Evolutionary conservation across 2,797 vertebrate species (phyloP), one percentile per base, ranked within the genome.

Genomic region (Coracias cyanogaster): DNA sequence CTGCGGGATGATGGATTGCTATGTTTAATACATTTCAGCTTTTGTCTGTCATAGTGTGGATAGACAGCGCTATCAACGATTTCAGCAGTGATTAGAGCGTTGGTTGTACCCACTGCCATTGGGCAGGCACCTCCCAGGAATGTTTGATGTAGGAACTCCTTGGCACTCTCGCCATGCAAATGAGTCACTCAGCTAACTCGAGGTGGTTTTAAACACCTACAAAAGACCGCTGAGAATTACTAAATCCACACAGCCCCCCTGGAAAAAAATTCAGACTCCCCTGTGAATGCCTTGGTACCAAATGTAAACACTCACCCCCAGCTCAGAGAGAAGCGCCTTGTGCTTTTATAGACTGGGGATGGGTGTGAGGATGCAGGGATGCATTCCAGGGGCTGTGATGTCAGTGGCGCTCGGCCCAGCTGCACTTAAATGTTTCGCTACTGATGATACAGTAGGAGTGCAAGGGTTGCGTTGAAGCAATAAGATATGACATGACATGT

Each of bases 21-120:
- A 95, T 98, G 98, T 98, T 98, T 98, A 98, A 98, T 98, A 98
- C 98, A 98, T 98, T 98, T 98, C 98, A 98, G 98, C 98, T 98
- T 98, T 98, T 98, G 98, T 98, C 98, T 98, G 98, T 98, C 98
- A 97, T 98, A 98, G 98, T 97, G 96, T 91, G 97, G 98, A 98
- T 97, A 98, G 98, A 98, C 98, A 98, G 97, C 77, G 69, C 98
- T 98, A 98, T 98, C 98, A 98, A 93, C 97, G 98, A 97, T 98
- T 98, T 98, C 98, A 98, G 28, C 97, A 88, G 97, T 94, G 98
- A 98, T 98, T 98, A 98, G 97, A 96, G 95, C 20, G 37, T 93
- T 82, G 79, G 96, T 97, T 96, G 96, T 94, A 96, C 96, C 96
- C 88, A 64, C 70, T 97, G 92, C 97, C 97, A 96, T 96, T 97